These are phyloP conservation scores for Apodemus agrarius DNA, from an alignment of 2,797 vertebrate species.

Conservation along the genomic window DNA sequence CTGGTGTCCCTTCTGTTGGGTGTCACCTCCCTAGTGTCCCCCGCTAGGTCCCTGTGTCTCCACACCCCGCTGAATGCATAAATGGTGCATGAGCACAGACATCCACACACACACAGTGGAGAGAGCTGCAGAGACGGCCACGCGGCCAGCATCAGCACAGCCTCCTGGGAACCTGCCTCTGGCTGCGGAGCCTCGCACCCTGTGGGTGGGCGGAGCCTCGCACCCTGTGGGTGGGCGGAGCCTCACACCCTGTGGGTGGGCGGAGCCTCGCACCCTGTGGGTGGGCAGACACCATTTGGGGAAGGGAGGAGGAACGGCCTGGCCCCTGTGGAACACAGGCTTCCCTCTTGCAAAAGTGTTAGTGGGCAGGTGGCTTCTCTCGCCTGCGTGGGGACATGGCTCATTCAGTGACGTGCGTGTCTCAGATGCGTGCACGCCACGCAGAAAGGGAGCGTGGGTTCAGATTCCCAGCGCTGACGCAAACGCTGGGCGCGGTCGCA, in stretches of 20 bases:
- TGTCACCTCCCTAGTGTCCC: background rate
- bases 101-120: background rate
- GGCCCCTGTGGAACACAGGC: background rate
- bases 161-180: background rate
- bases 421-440: background rate
- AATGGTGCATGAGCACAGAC: constrained; percentile 20
- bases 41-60: background rate
- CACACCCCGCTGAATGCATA: background rate
- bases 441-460: background rate
- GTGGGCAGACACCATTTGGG: fast-evolving
- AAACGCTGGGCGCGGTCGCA: background rate
- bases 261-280: background rate
- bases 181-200: background rate
- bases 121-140: background rate
- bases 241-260: background rate
- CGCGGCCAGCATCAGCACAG: background rate
- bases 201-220: background rate
- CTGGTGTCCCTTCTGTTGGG: background rate
- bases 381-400: background rate
- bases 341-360: background rate
- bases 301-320: fast-evolving
- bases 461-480: background rate
- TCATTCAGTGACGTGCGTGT: background rate
- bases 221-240: no score
- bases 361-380: background rate